Base-by-base conservation (phyloP, 2,113 vertebrate species). In the Egretta garzetta region DNA sequence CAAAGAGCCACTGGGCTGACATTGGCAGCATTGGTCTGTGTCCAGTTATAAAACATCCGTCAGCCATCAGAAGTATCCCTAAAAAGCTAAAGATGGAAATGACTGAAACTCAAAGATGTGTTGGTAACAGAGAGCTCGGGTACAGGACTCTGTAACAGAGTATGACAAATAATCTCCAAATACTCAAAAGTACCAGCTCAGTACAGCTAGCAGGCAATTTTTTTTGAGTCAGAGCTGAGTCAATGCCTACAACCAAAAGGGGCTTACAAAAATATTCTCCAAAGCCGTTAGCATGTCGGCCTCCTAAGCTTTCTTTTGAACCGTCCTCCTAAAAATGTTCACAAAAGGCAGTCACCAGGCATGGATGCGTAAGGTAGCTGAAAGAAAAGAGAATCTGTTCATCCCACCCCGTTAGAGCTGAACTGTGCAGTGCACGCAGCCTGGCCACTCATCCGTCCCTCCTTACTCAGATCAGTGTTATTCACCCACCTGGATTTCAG, bases 131-230 rank as follows among this genome's bases (percentile, higher is more conserved):
- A 60, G 30, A 79, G 39, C 24, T 90, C 35, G 52, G 37, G 19
- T 56, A 27, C 28, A 74, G 56, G 27, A 14, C 11, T 85, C 30
- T n/a, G 0, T 28, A 30, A 52, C 0, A 0, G 6, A 41, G 14
- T 62, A 5, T 2, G 6, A 33, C 50, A 71, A 92, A 62, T 27
- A 41, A 20, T 37, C 43, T 73, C 73, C 70, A 45, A 59, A 74
- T 47, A 68, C 33, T 58, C 41, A 67, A 86, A 50, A 0, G 0
- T 7, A 76, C 43, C 64, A 70, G 14, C 45, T 90, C 64, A 55
- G 52, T 23, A 53, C 33, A 59, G 52, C 66, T 24, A 74, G 35
- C 21, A 62, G 55, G 17, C 14, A 87, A 12, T 3, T 30, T 84
- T 87, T 70, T 74, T 43, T n/a, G 17, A 64, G 22, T 58, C 64